These are phyloP conservation scores for Clunio marinus DNA, from an alignment of 2,888 invertebrate species.

Conservation along the genomic window DNA sequence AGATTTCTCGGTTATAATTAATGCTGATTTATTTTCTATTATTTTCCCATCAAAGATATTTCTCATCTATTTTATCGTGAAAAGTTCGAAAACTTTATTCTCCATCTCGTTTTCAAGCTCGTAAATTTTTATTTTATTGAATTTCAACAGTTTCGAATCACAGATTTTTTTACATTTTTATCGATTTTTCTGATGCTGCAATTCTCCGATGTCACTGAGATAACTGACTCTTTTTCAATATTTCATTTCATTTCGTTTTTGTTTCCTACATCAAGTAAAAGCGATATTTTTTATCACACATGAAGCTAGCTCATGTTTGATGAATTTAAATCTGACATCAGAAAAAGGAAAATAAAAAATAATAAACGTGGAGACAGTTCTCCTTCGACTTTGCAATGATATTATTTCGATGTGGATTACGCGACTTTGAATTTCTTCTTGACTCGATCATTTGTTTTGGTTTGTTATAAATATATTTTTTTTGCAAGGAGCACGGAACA, in stretches of 20 bases:
- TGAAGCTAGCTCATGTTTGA: conserved; percentile 5
- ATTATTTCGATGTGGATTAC: too few relatives aligned
- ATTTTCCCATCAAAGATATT: background rate
- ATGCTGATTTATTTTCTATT: conserved; percentile 16
- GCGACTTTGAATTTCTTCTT: too few relatives aligned
- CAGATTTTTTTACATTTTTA: too few relatives aligned
- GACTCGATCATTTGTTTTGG: too few relatives aligned
- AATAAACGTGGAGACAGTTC: too few relatives aligned
- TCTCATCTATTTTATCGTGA: background rate
- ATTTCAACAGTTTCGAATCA: too few relatives aligned
- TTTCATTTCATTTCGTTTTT: background rate
- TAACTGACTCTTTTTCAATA: background rate
- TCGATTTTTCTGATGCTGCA: background rate
- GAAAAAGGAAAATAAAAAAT: too few relatives aligned
- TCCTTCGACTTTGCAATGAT: too few relatives aligned
- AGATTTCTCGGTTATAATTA: background rate
- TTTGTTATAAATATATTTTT: too few relatives aligned
- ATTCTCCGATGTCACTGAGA: background rate
- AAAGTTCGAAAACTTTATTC: background rate
- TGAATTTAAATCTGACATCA: too few relatives aligned
- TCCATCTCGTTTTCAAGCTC: background rate
- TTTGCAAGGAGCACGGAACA: background rate
- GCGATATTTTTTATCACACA: background rate
- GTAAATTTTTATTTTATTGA: background rate
- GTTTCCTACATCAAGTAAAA: background rate